A percentile compares a stretch with the other conserved stretches of the same genome.
phyloP scores from a whole-genome alignment of 2,888 invertebrate species.

The Eristalis tenax region DNA sequence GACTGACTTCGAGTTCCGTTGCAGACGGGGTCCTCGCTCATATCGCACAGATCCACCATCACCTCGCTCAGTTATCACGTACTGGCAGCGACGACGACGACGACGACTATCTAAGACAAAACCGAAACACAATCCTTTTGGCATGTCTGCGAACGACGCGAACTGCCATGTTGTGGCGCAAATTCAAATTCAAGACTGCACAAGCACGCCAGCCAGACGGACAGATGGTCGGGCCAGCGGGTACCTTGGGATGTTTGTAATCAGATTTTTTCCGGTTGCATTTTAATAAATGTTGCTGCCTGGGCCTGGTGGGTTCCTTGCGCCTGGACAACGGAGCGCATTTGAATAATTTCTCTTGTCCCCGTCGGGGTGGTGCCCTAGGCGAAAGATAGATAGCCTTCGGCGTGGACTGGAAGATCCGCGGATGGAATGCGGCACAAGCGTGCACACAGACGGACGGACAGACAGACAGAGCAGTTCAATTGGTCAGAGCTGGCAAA shows the following conservation, averaged over 20 bases:
- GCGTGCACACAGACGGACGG: neutral
- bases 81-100: neutral
- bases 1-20: constrained; percentile 15
- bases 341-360: constrained; percentile 34
- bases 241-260: constrained; percentile 58
- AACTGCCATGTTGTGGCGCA: constrained; percentile 16
- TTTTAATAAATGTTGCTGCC: constrained; percentile 52
- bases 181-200: constrained; percentile 63
- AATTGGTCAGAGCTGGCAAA: constrained; percentile 66
- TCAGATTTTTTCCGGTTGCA: constrained; percentile 70
- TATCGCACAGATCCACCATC: constrained; percentile 27
- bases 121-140: constrained; percentile 26
- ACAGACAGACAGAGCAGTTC: constrained; percentile 31
- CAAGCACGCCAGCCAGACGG: constrained; percentile 35
- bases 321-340: constrained; percentile 3
- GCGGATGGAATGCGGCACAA: neutral
- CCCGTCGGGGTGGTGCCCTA: neutral
- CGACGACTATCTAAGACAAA: neutral
- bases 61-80: constrained; percentile 41
- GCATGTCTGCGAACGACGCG: constrained; percentile 1
- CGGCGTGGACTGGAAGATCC: constrained; percentile 7
- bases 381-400: constrained; percentile 9
- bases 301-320: constrained; percentile 19
- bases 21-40: neutral
- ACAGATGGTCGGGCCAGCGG: constrained; percentile 20